Conservation (phyloP, 1,140 invertebrate species). For the Tetragonula clypearis region DNA sequence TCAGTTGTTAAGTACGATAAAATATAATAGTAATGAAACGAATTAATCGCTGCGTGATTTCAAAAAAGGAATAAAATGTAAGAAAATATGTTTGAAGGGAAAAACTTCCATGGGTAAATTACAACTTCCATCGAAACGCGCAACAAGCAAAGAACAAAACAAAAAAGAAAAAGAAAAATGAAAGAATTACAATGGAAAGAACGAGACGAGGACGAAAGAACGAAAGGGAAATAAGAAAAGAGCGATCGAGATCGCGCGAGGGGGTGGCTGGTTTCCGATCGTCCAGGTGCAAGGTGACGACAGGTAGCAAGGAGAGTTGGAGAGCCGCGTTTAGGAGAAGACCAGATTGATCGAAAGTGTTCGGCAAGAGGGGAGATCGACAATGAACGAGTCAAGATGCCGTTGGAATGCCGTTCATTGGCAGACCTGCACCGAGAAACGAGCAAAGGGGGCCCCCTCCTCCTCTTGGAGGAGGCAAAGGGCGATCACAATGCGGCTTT, state of each 20-base stretch:
- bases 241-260: background rate
- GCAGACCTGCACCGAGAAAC: slow-evolving; percentile 47
- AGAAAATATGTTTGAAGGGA: too few species aligned
- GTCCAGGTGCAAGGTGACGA: slow-evolving; percentile 36
- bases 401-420: slow-evolving; percentile 61
- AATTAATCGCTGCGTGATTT: too few species aligned
- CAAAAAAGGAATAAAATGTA: too few species aligned
- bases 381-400: slow-evolving; percentile 54
- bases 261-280: slow-evolving; percentile 6
- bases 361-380: background rate
- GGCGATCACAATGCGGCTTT: slow-evolving; percentile 43
- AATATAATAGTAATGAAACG: too few species aligned
- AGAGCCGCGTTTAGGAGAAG: slow-evolving; percentile 39
- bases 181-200: background rate
- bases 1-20: too few species aligned
- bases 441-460: background rate
- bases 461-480: background rate
- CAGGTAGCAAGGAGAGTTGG: slow-evolving; percentile 20
- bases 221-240: background rate
- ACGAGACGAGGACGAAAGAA: too few species aligned
- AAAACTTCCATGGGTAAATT: too few species aligned
- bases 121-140: too few species aligned
- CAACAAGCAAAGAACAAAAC: background rate
- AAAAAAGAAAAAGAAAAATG: background rate
- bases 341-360: slow-evolving; percentile 42